phyloP scores from a whole-genome alignment of 2,113 vertebrate genomes.

The Haplotaxodon microlepis region DNA sequence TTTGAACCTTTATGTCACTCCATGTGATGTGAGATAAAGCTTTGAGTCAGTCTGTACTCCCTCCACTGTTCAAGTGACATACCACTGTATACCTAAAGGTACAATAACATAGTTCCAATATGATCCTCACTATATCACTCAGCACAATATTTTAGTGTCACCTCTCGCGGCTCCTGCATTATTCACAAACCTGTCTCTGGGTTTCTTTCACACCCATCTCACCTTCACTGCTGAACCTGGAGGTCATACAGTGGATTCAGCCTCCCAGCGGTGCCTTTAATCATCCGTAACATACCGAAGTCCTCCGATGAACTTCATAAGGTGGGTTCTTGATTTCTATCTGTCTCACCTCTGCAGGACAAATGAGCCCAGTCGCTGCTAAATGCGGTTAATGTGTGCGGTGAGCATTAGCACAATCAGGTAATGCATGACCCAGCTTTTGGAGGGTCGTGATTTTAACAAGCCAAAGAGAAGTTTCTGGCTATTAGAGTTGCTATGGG shows the following conservation, averaged over 20 bases:
- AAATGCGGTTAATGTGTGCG: neutral
- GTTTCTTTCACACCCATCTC: neutral
- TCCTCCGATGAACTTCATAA: neutral
- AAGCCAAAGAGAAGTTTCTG: neutral
- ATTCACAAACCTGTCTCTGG: neutral
- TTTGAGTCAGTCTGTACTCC: neutral
- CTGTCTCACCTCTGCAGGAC: neutral
- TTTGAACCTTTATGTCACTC: neutral
- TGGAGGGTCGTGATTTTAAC: neutral
- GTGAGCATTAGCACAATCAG: neutral
- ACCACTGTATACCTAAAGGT: neutral
- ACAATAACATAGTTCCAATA: neutral
- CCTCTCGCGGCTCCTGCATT: neutral
- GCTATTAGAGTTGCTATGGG: neutral
- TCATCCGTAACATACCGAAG: neutral
- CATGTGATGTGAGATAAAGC: neutral
- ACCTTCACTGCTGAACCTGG: neutral
- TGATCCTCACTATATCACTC: neutral
- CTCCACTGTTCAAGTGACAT: neutral
- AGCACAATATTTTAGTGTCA: neutral
- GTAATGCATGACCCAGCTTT: neutral
- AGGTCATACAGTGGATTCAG: neutral
- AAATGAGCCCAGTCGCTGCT: neutral
- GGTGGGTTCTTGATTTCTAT: neutral
- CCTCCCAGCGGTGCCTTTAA: neutral